phyloP scores from a whole-genome alignment of 2,797 vertebrate genomes.

The Pseudochromis fuscus region DNA sequence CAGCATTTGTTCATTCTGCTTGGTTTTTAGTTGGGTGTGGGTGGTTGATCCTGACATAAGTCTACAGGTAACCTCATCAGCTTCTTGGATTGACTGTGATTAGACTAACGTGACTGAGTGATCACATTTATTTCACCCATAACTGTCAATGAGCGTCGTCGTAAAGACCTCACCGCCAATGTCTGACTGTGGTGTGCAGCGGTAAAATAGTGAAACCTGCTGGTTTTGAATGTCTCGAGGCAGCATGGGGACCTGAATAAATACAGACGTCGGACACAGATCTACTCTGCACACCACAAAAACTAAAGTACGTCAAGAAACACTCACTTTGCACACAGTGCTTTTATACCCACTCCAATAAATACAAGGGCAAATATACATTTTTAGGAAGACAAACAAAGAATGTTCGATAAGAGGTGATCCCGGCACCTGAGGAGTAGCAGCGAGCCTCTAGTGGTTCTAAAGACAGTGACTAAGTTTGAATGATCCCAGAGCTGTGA shows the following conservation, averaged over 20 bases:
- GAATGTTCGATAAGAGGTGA: constrained; percentile 29
- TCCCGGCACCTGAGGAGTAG: constrained; percentile 38
- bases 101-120: constrained; percentile 23
- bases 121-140: constrained; percentile 72
- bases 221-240: not conserved
- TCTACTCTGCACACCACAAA: constrained; percentile 29
- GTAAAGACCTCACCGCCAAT: constrained; percentile 27
- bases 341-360: constrained; percentile 53
- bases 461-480: constrained; percentile 20
- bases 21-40: not conserved
- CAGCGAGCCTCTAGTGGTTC: constrained; percentile 42
- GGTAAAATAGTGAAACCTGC: constrained; percentile 4
- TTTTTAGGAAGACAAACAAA: constrained; percentile 28
- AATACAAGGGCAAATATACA: constrained; percentile 61
- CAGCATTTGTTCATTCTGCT: constrained; percentile 18
- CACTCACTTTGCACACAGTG: constrained; percentile 7
- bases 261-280: constrained; percentile 19
- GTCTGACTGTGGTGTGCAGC: constrained; percentile 18
- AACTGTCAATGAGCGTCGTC: constrained; percentile 59
- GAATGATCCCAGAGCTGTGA: constrained; percentile 34
- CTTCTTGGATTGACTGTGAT: constrained; percentile 8
- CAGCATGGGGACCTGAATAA: constrained; percentile 10
- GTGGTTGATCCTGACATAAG: not conserved
- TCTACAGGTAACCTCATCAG: not conserved
- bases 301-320: constrained; percentile 31